Evolutionary conservation across 2,888 invertebrate species (phyloP), one percentile per base, ranked within the genome.

Genomic region (Apeira syringaria): DNA sequence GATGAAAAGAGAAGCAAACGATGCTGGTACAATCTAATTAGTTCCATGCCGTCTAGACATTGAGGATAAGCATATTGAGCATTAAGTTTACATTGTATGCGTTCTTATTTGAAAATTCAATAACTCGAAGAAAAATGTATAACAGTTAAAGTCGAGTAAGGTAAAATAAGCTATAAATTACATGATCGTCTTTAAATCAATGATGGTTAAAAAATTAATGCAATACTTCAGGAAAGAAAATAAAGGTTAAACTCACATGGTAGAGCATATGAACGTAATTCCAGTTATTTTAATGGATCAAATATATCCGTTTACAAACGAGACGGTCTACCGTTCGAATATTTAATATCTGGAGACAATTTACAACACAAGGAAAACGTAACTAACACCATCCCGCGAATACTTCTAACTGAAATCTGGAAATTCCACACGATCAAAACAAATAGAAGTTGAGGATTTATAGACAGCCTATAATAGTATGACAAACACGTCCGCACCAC

Each of bases 401-500:
- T 2, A 6, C 4, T 36, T 24, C 17, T 17, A 31, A 42, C 6
- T 26, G 13, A 18, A 38, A 7, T 25, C 5, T 18, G 28, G 27
- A 26, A 13, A 34, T 33, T 30, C 17, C 6, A 25, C 10, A 6
- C 10, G 7, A 15, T 26, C 17, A 10, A 8, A n/a, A 30, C 12
- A 18, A 25, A 42, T 12, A 20, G 20, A 11, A 35, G 5, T 22
- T 33, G 8, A 12, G 13, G 12, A 27, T 9, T 11, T 8, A 5
- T 12, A 13, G 9, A 8, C 5, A 34, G n/a, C 11, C 22, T 28
- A 10, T 12, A 9, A 24, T 24, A 11, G n/a, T 31, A 12, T n/a
- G 20, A 35, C 11, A 7, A 34, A 24, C n/a, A 53, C 68, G 66
- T 64, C 62, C 54, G 55, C 49, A 53, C 64, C 47, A 41, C 36